Evolutionary conservation across 2,797 vertebrate genomes (phyloP), one percentile per base, ranked within the genome.

Genomic region (Tapera naevia): DNA sequence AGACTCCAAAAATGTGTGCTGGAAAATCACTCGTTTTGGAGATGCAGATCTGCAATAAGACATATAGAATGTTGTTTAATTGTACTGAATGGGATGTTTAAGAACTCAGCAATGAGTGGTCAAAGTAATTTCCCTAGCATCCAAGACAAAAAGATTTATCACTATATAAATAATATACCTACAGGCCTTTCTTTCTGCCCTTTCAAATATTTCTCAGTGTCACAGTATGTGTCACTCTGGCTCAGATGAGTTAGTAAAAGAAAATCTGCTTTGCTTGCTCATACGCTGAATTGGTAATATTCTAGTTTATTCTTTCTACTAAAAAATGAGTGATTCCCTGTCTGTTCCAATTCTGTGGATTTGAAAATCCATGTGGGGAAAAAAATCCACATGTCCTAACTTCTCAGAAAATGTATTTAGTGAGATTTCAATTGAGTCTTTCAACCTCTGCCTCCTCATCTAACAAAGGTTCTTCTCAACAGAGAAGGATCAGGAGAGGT

Each of bases 401-500:
- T 93, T 93, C 89, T 95, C 81, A 86, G 96, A 94, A 94, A 86
- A 96, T 80, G 39, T 83, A 88, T 91, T 96, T 95, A 89, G 74
- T 39, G 23, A 61, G 64, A 86, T 95, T 95, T 97, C 91, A 95
- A 69, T 48, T 73, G 60, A 87, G 69, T 79, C 81, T 95, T 96
- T 97, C 88, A 93, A 93, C 94, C 94, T 91, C 86, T 93, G 88
- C 86, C 94, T 89, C 71, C 86, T 89, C 92, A 78, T 91, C 88
- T 89, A 75, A 96, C 94, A 96, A 96, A 92, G 91, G 72, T 86
- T 95, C 94, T 95, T 92, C 93, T 95, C 83, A 81, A 79, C 94
- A 76, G 83, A 95, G 93, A 81, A 94, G 94, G 91, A 93, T 93
- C 95, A 96, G 84, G 88, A 91, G 83, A 95, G 66, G 70, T 94